phyloP scores from a whole-genome alignment of 1,140 invertebrate species.

The Neotoxoptera formosana region DNA sequence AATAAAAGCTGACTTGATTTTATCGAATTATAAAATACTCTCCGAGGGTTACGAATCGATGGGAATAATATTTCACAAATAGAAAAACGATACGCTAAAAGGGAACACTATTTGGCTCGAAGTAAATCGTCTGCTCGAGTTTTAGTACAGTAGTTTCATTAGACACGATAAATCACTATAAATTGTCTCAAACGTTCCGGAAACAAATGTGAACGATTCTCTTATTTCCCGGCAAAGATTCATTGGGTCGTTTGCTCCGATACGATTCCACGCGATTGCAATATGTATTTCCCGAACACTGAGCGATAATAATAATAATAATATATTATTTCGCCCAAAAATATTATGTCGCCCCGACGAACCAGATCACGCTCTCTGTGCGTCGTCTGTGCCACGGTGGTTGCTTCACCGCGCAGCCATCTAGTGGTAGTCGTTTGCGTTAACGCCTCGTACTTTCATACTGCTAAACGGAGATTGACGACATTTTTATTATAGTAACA shows the following conservation, averaged over 20 bases:
- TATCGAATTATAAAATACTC: not conserved
- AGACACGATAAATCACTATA: not conserved
- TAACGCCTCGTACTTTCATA: not conserved
- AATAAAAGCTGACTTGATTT: not conserved
- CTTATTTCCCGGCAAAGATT: not conserved
- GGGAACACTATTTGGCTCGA: not conserved
- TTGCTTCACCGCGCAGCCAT: not conserved
- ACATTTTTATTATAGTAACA: not conserved
- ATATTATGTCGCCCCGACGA: too few relatives aligned
- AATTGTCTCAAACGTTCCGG: not conserved
- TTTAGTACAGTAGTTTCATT: constrained; percentile 3
- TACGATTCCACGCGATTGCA: not conserved
- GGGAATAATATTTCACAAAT: not conserved
- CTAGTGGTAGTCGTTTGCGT: not conserved
- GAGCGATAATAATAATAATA: not conserved
- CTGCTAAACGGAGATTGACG: not conserved
- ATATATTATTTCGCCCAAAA: not conserved
- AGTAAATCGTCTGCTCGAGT: not conserved
- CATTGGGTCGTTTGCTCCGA: not conserved
- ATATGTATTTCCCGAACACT: not conserved
- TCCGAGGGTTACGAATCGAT: not conserved
- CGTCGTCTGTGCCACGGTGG: not conserved
- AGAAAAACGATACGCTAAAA: not conserved
- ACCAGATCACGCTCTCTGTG: constrained; percentile 8
- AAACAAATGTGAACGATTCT: not conserved